phyloP scores from a whole-genome alignment of 64 coral and sea anemone species.

The Exaiptasia diaphana region DNA sequence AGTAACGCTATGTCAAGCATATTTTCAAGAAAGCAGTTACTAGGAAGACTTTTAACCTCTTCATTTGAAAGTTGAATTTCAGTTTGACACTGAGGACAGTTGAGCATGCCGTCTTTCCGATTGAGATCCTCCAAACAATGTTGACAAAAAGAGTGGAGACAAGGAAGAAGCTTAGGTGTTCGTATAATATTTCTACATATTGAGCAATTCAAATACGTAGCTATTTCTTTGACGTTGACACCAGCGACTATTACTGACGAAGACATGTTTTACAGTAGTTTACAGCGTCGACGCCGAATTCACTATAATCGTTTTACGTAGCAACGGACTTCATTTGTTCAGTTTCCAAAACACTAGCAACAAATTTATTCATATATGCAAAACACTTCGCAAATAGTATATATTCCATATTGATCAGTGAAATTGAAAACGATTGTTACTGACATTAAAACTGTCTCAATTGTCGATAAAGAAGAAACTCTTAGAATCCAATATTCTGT shows the following conservation, averaged over 20 bases:
- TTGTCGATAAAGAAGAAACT: too few species aligned
- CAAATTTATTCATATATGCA: too few species aligned
- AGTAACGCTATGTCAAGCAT: slow-evolving; percentile 86
- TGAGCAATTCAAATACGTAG: slow-evolving; percentile 74
- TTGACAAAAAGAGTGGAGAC: slow-evolving; percentile 86
- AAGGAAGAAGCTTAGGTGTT: slow-evolving; percentile 74
- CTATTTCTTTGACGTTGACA: slow-evolving; percentile 73
- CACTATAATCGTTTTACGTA: too few species aligned
- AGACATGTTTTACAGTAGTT: too few species aligned
- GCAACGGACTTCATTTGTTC: too few species aligned
- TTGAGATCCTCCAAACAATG: slow-evolving; percentile 54
- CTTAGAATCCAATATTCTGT: too few species aligned
- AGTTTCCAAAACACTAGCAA: too few species aligned
- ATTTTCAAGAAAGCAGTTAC: slow-evolving; percentile 82
- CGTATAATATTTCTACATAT: slow-evolving; percentile 72
- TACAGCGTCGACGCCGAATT: too few species aligned
- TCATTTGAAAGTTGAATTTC: slow-evolving; percentile 58
- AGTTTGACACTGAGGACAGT: slow-evolving; percentile 72
- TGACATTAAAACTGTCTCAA: too few species aligned
- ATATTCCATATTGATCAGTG: too few species aligned
- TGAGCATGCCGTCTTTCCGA: slow-evolving; percentile 17
- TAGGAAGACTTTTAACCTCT: slow-evolving; percentile 52
- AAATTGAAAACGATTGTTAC: too few species aligned
- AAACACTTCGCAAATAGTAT: too few species aligned
- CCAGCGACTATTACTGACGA: slow-evolving; percentile 64